These are phyloP conservation scores for Agriopis marginaria DNA, from an alignment of 2,888 invertebrate species.

Conservation along the genomic window DNA sequence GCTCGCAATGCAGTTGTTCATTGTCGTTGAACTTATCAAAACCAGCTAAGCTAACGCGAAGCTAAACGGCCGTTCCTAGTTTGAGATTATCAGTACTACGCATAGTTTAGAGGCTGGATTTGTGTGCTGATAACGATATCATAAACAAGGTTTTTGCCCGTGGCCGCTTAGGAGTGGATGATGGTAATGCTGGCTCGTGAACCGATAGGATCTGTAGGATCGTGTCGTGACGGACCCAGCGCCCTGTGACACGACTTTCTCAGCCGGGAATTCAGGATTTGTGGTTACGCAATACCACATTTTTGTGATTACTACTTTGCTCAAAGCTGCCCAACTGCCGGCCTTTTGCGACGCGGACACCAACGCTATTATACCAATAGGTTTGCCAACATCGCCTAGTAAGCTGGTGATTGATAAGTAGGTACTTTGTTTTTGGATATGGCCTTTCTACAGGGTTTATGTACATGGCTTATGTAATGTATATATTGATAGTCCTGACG, in stretches of 20 bases:
- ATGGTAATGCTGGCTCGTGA: slow-evolving; percentile 60
- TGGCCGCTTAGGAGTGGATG: slow-evolving; percentile 50
- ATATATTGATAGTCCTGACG: too few relatives aligned
- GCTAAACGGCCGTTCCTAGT: slow-evolving; percentile 19
- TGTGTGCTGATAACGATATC: slow-evolving; percentile 51
- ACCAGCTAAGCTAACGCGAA: background rate
- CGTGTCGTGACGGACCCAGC: slow-evolving; percentile 59
- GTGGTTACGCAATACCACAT: slow-evolving; percentile 53
- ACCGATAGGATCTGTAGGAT: slow-evolving; percentile 60
- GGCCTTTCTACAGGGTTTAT: too few relatives aligned
- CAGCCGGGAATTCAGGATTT: slow-evolving; percentile 46
- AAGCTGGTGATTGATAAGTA: too few relatives aligned
- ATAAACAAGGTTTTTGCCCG: slow-evolving; percentile 54
- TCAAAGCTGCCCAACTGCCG: background rate
- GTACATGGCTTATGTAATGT: too few relatives aligned
- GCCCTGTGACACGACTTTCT: slow-evolving; percentile 51
- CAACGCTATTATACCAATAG: too few relatives aligned
- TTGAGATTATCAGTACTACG: slow-evolving; percentile 28
- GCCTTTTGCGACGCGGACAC: background rate
- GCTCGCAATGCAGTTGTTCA: too few relatives aligned
- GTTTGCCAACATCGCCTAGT: too few relatives aligned
- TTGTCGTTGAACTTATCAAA: background rate
- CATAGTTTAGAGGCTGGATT: slow-evolving; percentile 30
- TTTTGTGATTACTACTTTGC: slow-evolving; percentile 24
- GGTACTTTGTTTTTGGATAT: too few relatives aligned